Base-by-base conservation (phyloP, 2,888 invertebrate genomes). In the Campoplex capitator region DNA sequence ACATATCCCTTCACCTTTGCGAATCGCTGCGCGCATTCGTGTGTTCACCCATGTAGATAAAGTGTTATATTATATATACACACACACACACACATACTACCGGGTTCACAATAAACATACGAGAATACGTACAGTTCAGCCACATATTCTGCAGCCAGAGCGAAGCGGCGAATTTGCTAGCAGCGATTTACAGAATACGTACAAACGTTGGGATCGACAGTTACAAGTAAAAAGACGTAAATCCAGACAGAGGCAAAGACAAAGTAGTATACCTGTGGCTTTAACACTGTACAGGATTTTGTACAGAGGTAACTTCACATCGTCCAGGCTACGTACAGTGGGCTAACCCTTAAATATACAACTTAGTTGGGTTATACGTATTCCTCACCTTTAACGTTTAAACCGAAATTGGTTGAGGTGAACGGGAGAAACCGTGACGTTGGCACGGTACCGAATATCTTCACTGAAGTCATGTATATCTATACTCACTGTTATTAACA, bases 361-460 rank as follows among this genome's bases (percentile, higher is more conserved):
- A 62, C 18, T n/a, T 77, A 65, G n/a, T 48, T 62, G 2, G 71
- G 35, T 73, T 58, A 75, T 75, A 75, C 35, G 38, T 58, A 32
- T 62, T 45, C 54, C 74, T 70, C 79, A 85, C 78, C 83, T 79
- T 23, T 62, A 54, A 1, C 68, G 45, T 54, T 78, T 65, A 75
- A 79, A 78, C 78, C 70, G 70, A 82, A 70, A 78, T 85, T 62
- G 78, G 85, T 65, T 73, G 54, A 76, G 78, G 68, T 48, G 75
- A 83, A 75, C 78, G 62, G 74, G 70, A 70, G 83, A 85, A 79
- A 78, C 79, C 83, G 70, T 74, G 74, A 65, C 62, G 48, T 67
- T 56, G 4, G 4, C 6, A 54, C 9, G 42, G 13, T 65, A 16
- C 42, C 18, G 58, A 18, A 58, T 23, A 28, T 42, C 28, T 23